Evolutionary conservation across 30 jellyfish, hydroid and myxozoan species (phyloP), one percentile per base, ranked within the genome.

Genomic region (Morbakka virulenta): DNA sequence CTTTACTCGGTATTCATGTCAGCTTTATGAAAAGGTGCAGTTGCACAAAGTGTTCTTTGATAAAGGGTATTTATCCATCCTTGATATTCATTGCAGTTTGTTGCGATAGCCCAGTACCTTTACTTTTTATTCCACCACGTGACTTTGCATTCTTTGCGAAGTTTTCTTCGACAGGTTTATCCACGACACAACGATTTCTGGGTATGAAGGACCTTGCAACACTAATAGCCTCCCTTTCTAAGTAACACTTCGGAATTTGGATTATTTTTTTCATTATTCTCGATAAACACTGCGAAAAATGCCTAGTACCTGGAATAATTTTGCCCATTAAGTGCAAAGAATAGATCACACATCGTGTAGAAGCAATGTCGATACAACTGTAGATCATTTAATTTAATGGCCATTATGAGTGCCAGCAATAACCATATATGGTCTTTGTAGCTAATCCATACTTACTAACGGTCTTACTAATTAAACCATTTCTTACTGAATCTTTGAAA

Each of bases 61-160:
- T 65, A 61, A 22, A 61, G 11, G 21, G 69, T 53, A 28, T 53
- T 53, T 53, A 32, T 32, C 69, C 21, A 53, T 53, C 69, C 25
- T 65, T 65, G 77, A 23, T 32, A 22, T 25, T 25, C 62, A 23
- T 61, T 61, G 33, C 33, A 24, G 24, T 27, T 65, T 65, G 29
- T 65, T 61, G 27, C 29, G 77, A 65, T 22, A 65, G 24, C 17
- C 77, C n/a, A 28, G 77, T 61, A 28, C 77, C 77, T 28, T 61
- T 65, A 61, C 77, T 26, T 9, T 61, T 61, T 25, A 23, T 61
- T 22, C 77, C 77, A 28, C 77, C 77, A 32, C 24, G 77, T 65
- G 77, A 65, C 63, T 65, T 65, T 29, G 77, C 77, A 23, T 65
- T 52, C 77, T 65, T 65, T 61, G 33, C 33, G 33, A 65, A 65